phyloP scores from a whole-genome alignment of 2,113 vertebrate species.

The Terrapene triunguis region DNA sequence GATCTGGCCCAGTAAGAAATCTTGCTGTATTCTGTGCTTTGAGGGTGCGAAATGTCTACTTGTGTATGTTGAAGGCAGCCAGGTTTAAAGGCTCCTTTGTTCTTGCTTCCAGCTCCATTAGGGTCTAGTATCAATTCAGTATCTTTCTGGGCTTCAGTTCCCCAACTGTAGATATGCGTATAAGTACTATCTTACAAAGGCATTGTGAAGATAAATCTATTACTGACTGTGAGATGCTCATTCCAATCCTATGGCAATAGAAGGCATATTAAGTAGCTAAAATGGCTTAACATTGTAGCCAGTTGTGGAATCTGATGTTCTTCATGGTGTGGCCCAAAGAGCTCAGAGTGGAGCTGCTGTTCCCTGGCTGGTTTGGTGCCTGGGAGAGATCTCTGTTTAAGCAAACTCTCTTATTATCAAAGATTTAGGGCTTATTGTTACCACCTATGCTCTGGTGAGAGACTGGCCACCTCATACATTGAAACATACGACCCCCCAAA shows the following conservation, averaged over 20 bases:
- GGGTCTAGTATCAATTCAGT: background rate
- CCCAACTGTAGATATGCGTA: no score
- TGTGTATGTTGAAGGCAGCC: background rate
- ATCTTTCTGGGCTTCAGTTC: no score
- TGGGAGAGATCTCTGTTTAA: background rate
- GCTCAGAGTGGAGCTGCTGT: background rate
- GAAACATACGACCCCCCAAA: background rate
- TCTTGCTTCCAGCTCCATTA: background rate
- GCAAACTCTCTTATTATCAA: background rate
- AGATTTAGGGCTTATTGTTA: background rate
- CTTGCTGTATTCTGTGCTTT: background rate
- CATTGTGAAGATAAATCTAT: no score
- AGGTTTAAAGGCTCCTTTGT: background rate
- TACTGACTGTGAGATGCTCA: no score
- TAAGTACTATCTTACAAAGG: no score
- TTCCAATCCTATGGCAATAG: no score
- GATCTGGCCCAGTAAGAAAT: background rate
- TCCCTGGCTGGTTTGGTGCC: background rate
- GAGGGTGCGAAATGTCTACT: background rate
- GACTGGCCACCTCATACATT: accelerated
- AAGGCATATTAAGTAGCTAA: background rate
- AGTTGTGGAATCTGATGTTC: background rate
- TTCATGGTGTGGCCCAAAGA: background rate
- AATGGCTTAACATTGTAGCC: background rate
- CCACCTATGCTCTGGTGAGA: background rate